phyloP scores from a whole-genome alignment of 2,888 invertebrate species.

The Cerastis leucographa region DNA sequence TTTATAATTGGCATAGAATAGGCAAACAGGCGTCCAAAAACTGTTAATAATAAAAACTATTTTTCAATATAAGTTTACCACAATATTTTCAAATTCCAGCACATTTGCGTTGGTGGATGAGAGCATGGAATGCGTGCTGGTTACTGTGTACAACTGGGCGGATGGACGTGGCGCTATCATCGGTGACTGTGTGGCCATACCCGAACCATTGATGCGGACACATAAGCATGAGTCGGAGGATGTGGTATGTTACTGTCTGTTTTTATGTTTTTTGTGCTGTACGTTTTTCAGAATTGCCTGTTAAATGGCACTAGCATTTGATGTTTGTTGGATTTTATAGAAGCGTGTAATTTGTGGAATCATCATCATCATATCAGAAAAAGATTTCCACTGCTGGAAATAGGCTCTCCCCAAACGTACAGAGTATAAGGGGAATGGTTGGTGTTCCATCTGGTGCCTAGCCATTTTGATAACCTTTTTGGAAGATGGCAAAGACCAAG shows the following conservation, averaged over 20 bases:
- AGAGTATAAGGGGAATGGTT: not conserved
- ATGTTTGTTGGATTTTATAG: not conserved
- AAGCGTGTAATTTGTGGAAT: too few species aligned
- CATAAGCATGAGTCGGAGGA: conserved; percentile 86
- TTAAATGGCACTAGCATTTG: not conserved
- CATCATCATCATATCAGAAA: not conserved
- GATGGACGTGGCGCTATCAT: conserved; percentile 95
- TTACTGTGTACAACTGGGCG: conserved; percentile 96
- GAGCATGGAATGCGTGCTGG: conserved; percentile 92
- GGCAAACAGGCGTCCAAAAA: not conserved
- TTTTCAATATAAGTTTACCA: conserved; percentile 1
- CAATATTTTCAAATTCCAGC: conserved; percentile 84
- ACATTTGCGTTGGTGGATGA: conserved; percentile 95
- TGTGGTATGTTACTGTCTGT: conserved; percentile 68
- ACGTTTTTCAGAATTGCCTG: not conserved
- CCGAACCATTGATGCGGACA: conserved; percentile 92
- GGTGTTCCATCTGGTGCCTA: not conserved
- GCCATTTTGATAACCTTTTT: not conserved
- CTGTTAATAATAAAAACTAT: not conserved
- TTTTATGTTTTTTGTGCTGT: not conserved
- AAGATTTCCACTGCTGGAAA: not conserved
- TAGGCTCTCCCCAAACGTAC: not conserved
- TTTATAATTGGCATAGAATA: not conserved
- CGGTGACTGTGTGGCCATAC: conserved; percentile 95
- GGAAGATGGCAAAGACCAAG: not conserved